phyloP scores from a whole-genome alignment of 2,113 vertebrate genomes.

The Elachura formosa region DNA sequence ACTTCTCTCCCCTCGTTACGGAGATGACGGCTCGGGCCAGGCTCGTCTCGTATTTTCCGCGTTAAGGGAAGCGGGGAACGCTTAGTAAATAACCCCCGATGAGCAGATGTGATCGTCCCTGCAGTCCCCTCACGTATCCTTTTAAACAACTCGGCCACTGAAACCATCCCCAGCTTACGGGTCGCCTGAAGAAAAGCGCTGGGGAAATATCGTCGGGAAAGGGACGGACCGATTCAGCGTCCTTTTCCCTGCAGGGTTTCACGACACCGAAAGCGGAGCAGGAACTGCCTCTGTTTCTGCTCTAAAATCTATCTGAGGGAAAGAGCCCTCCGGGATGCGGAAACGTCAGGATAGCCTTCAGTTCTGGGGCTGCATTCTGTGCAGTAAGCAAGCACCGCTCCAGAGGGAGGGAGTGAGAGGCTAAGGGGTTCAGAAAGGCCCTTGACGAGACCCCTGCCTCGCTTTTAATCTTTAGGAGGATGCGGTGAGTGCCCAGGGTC shows the following conservation, averaged over 20 bases:
- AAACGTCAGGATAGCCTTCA: not conserved
- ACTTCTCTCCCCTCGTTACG: not conserved
- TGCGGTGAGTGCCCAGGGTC: too few relatives aligned
- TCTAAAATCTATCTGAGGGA: not conserved
- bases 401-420: not conserved
- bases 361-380: not conserved
- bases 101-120: not conserved
- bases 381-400: not conserved
- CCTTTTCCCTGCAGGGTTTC: not conserved
- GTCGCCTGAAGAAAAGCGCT: not conserved
- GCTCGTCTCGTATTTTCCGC: not conserved
- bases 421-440: not conserved
- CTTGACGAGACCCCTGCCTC: not conserved
- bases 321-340: not conserved
- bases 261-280: not conserved
- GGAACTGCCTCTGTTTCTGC: not conserved
- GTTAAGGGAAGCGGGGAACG: not conserved
- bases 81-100: not conserved
- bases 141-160: not conserved
- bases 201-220: not conserved
- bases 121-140: not conserved
- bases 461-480: not conserved
- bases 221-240: not conserved
- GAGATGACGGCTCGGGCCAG: not conserved
- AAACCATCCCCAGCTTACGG: not conserved